Evolutionary conservation across 2,888 invertebrate species (phyloP), one percentile per base, ranked within the genome.

Genomic region (Xylocampa areola): DNA sequence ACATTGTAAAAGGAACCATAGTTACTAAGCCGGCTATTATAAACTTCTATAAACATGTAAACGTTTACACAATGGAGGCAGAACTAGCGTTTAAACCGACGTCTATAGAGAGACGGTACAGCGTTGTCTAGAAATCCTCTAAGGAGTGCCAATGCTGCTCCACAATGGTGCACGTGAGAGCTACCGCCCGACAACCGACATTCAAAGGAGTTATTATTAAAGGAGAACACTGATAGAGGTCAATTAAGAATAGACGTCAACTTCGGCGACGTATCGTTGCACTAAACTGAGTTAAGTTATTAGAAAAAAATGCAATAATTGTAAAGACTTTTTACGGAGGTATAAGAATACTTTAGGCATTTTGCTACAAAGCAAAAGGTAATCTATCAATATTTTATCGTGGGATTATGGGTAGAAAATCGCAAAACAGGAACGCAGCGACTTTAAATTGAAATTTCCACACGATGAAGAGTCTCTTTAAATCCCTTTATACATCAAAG

Each of bases 401-500:
- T 16, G 14, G n/a, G n/a, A 21, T 30, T 25, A 29, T 32, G 8
- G 13, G 10, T 23, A 35, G 2, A 33, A 44, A 60, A 55, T 35
- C 16, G 23, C 40, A 58, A 61, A 51, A 69, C 43, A 51, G 36
- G 54, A 77, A 76, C 71, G 69, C 78, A 77, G 82, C 73, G 69
- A 79, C 77, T 78, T 76, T 73, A 83, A 78, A 86, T 86, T 81
- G 83, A 75, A 86, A 87, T 86, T 85, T 85, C 77, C 73, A 85
- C 75, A 75, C 79, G 80, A 82, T 83, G 81, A 81, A 84, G 82
- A 81, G 80, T 81, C 80, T 85, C 81, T 86, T 87, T 85, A 89
- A 89, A 91, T 89, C 88, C 89, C 84, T 88, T 89, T 89, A 88
- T 85, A 85, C 84, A 81, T 88, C 88, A 85, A 88, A 89, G 89